Percentiles rank a stretch among this genome's conserved stretches.
phyloP scores from a whole-genome alignment of 1,140 invertebrate species.

The Bactericera cockerelli region DNA sequence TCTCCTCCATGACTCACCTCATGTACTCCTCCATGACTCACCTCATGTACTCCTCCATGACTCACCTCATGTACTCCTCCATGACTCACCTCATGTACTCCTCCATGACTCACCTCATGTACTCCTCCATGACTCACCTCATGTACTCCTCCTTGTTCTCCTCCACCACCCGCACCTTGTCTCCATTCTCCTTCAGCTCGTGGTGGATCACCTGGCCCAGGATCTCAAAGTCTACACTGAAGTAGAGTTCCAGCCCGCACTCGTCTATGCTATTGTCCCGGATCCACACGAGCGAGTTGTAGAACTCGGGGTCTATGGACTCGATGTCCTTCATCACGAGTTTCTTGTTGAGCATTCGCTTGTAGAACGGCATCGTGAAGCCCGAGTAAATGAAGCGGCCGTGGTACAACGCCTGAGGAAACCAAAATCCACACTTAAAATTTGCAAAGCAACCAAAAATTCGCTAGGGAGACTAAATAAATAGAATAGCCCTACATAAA shows the following conservation, averaged over 20 bases:
- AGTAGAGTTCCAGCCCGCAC: constrained; percentile 91
- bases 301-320: constrained; percentile 97
- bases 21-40: too few species aligned
- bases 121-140: too few species aligned
- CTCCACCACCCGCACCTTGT: constrained; percentile 70
- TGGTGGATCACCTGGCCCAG: constrained; percentile 85
- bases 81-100: too few species aligned
- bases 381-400: constrained; percentile 98
- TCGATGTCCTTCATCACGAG: constrained; percentile 97
- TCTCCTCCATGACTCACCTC: too few species aligned
- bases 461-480: too few species aligned
- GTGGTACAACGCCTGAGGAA: constrained; percentile 35
- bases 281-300: constrained; percentile 90
- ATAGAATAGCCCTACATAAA: too few species aligned
- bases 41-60: too few species aligned
- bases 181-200: constrained; percentile 74
- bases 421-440: too few species aligned
- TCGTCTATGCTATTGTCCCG: constrained; percentile 95
- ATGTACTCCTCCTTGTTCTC: constrained; percentile 95
- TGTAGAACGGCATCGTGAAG: constrained; percentile 99
- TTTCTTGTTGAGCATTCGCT: constrained; percentile 97
- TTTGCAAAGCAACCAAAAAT: too few species aligned
- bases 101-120: too few species aligned
- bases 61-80: too few species aligned
- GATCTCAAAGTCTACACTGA: constrained; percentile 95